A percentile compares a stretch with the other conserved stretches of the same genome.
phyloP scores from a whole-genome alignment of 2,888 invertebrate species.

The Himalopsyche tibetana region DNA sequence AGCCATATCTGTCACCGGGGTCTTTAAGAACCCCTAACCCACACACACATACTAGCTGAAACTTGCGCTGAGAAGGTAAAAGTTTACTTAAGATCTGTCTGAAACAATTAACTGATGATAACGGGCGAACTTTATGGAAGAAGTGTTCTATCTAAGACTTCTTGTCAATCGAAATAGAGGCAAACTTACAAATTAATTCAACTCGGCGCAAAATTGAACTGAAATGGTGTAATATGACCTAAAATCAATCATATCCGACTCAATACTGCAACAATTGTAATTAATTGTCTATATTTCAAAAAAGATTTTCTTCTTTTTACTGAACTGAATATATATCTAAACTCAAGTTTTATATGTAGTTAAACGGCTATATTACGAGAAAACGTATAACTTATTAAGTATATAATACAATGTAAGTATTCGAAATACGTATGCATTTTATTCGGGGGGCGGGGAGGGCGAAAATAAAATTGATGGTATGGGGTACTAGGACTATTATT shows the following conservation, averaged over 20 bases:
- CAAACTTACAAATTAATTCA: neutral
- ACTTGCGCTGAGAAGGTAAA: constrained; percentile 6
- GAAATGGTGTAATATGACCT: too few species aligned
- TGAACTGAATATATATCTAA: too few species aligned
- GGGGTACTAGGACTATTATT: constrained; percentile 25
- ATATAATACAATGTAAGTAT: neutral
- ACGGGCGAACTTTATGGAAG: neutral
- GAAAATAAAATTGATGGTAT: neutral
- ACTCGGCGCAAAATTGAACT: neutral
- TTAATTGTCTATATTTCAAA: too few species aligned
- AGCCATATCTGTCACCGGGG: neutral
- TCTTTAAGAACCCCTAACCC: neutral
- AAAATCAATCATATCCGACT: too few species aligned
- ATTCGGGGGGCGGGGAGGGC: neutral
- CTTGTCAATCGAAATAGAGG: neutral
- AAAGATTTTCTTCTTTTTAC: too few species aligned
- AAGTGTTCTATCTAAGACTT: neutral
- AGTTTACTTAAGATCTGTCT: constrained; percentile 27
- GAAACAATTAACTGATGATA: constrained; percentile 43
- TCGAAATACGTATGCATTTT: neutral
- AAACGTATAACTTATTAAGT: neutral
- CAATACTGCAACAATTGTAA: too few species aligned
- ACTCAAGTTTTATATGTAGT: too few species aligned
- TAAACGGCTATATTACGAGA: too few species aligned
- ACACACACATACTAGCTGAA: neutral